phyloP scores from a whole-genome alignment of 2,888 invertebrate genomes.

The Lepidocyrtinus sp. region DNA sequence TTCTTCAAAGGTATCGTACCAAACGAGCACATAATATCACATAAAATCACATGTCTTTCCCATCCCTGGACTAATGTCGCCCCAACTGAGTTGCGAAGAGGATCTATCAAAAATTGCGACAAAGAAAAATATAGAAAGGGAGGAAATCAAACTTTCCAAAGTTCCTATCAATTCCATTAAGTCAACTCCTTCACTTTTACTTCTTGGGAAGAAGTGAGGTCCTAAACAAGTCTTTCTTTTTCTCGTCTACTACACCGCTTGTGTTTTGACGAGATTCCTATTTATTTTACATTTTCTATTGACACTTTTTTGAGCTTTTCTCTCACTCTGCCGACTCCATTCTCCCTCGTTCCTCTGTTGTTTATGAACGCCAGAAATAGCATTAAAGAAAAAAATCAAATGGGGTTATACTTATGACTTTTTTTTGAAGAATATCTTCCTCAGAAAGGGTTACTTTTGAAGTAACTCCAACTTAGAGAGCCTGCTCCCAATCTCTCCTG shows the following conservation, averaged over 20 bases:
- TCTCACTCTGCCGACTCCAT: too few relatives aligned
- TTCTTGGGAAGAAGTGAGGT: background rate
- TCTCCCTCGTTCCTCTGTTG: conserved; percentile 5
- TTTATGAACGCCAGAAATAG: conserved; percentile 14
- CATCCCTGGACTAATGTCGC: background rate
- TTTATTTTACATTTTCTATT: conserved; percentile 58
- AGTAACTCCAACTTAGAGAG: too few relatives aligned
- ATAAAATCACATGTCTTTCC: background rate
- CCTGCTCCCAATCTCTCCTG: background rate
- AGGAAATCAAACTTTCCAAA: conserved; percentile 58
- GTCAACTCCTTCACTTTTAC: conserved; percentile 49
- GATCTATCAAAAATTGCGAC: background rate
- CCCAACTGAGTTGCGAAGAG: background rate
- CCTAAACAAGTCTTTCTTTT: background rate
- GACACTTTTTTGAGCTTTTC: conserved; percentile 37
- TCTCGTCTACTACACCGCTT: background rate
- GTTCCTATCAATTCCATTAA: conserved; percentile 59
- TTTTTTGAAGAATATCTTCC: too few relatives aligned
- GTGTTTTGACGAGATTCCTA: conserved; percentile 49
- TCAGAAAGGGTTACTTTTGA: too few relatives aligned
- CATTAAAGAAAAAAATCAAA: background rate
- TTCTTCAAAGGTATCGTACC: background rate
- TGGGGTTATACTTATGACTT: background rate
- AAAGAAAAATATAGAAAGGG: conserved; percentile 13
- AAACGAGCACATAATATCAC: background rate